These are phyloP conservation scores for Sylvietta virens DNA, from an alignment of 2,113 vertebrate genomes.

Conservation along the genomic window DNA sequence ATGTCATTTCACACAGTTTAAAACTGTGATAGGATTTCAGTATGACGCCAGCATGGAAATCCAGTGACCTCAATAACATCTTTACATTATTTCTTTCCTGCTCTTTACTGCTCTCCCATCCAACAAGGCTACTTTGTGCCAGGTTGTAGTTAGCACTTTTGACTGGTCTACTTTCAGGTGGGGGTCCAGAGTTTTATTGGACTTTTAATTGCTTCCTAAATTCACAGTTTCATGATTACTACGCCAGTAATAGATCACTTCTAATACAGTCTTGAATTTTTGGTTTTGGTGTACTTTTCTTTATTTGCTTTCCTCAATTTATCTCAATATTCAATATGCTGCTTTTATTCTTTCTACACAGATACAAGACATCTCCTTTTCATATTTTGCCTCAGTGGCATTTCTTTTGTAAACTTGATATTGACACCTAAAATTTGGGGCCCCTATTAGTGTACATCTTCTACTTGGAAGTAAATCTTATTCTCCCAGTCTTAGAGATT, in stretches of 20 bases:
- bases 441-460: not conserved
- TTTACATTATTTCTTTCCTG: not conserved
- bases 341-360: not conserved
- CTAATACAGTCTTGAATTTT: not conserved
- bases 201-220: not conserved
- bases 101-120: not conserved
- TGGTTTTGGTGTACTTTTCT: not conserved
- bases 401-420: not conserved
- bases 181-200: not conserved
- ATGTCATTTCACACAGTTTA: not conserved
- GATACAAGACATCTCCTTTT: not conserved
- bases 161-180: not conserved
- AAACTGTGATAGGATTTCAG: not conserved
- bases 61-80: not conserved
- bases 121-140: not conserved
- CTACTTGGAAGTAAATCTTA: not conserved
- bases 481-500: not conserved
- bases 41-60: not conserved
- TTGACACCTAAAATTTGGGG: not conserved
- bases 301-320: not conserved
- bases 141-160: not conserved
- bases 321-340: not conserved
- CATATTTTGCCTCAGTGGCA: not conserved
- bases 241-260: not conserved
- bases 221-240: not conserved